Evolutionary conservation across 2,888 invertebrate species (phyloP), one percentile per base, ranked within the genome.

Genomic region (Ophion obscuratus): DNA sequence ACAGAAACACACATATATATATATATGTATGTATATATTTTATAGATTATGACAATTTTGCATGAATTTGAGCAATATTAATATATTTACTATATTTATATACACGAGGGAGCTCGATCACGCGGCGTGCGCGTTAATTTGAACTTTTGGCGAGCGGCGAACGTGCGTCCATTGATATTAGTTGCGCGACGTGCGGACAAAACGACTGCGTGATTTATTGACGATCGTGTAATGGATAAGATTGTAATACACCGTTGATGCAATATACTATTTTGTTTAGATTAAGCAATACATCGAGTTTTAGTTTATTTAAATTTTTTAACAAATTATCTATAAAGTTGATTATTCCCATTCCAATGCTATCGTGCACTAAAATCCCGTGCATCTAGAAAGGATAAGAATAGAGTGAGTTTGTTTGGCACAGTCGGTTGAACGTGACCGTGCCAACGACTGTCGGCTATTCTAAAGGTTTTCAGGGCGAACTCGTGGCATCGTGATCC

Each of bases 31-130:
- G 88, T 89, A 90, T 92, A 91, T 92, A 92, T 92, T 92, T 92
- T 92, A 90, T 91, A 90, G 90, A 86, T 88, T 91, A 92, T 88
- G 90, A 91, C 89, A 90, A 90, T 92, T 92, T 92, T 91, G 92
- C 92, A 92, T 92, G 91, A 92, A 88, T 88, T 90, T 91, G 90
- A 93, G 93, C 92, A 92, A 93, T 93, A 93, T 92, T 92, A 92
- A 92, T 92, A 92, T 88, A 89, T 89, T 82, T 91, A 77, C 75
- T 71, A 68, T 73, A 85, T 81, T 75, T 73, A 73, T 73, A 81
- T 76, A 76, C 64, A 53, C 66, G 62, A 75, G 73, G 67, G 53
- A 53, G 53, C 53, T 53, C 75, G 85, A 82, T 53, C 61, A 80
- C 75, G 84, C 40, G 62, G 67, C 44, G 66, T 31, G 83, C 53